phyloP scores from a whole-genome alignment of 2,888 invertebrate species.

The Luperina testacea region DNA sequence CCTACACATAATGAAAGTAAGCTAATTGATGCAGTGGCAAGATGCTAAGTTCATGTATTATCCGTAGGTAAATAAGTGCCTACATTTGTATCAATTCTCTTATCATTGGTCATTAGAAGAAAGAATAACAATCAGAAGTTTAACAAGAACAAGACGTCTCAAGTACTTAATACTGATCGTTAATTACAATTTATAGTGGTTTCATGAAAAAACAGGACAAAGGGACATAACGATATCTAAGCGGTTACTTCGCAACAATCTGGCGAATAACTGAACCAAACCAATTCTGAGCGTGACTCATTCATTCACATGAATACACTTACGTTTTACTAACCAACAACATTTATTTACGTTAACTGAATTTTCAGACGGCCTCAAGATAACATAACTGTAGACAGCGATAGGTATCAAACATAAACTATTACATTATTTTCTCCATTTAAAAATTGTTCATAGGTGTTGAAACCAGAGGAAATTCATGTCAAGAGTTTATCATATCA shows the following conservation, averaged over 20 bases:
- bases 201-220: conserved; percentile 16
- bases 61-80: not conserved
- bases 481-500: not conserved
- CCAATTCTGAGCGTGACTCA: conserved; percentile 85
- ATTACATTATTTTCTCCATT: conserved; percentile 1
- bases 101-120: not conserved
- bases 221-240: conserved; percentile 30
- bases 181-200: conserved; percentile 12
- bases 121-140: conserved; percentile 10
- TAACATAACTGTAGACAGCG: conserved; percentile 43
- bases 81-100: not conserved
- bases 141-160: not conserved
- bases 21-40: not conserved
- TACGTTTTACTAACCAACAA: conserved; percentile 80
- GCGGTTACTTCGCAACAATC: conserved; percentile 71
- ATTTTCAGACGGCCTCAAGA: conserved; percentile 63
- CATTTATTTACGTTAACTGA: conserved; percentile 79
- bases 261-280: conserved; percentile 81
- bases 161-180: conserved; percentile 17
- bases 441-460: not conserved
- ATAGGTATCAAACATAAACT: not conserved
- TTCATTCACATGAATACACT: conserved; percentile 85
- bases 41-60: not conserved
- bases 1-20: not conserved
- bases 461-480: not conserved